Evolutionary conservation across 2,888 invertebrate genomes (phyloP).

Genomic region (Noctua fimbriata): DNA sequence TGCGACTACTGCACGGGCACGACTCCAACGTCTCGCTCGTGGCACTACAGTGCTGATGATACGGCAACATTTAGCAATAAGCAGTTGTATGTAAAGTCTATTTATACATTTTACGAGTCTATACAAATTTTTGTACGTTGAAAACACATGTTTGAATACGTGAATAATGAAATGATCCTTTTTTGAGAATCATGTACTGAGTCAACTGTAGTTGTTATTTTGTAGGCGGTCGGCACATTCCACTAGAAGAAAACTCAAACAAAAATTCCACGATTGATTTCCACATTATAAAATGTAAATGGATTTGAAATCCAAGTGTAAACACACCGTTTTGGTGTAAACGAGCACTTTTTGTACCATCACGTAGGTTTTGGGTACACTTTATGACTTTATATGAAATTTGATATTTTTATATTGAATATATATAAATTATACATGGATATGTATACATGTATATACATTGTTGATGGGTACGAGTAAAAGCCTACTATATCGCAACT

Average conservation of each 20-base stretch:
- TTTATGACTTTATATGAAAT: conserved; percentile 91
- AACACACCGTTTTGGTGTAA: conserved; percentile 87
- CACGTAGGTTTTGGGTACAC: conserved; percentile 91
- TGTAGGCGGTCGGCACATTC: conserved; percentile 90
- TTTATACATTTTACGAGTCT: conserved; percentile 90
- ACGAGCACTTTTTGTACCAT: conserved; percentile 89
- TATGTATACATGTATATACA: conserved; percentile 91
- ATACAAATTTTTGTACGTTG: conserved; percentile 90
- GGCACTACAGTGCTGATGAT: conserved; percentile 73
- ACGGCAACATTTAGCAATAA: conserved; percentile 89
- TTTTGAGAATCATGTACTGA: conserved; percentile 90
- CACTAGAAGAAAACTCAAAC: conserved; percentile 87
- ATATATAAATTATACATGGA: conserved; percentile 91
- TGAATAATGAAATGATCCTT: conserved; percentile 88
- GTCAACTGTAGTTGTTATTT: conserved; percentile 88
- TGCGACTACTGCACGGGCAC: conserved; percentile 65
- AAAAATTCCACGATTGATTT: conserved; percentile 89
- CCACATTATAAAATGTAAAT: conserved; percentile 86
- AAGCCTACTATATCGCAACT: conserved; percentile 90
- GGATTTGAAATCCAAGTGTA: conserved; percentile 88
- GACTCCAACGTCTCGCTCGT: conserved; percentile 67
- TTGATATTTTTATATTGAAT: conserved; percentile 90
- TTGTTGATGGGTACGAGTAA: conserved; percentile 90
- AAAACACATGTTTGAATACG: conserved; percentile 87
- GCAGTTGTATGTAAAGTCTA: conserved; percentile 90